Evolutionary conservation across 2,797 vertebrate genomes (phyloP).

Genomic region (Sphaeramia orbicularis): DNA sequence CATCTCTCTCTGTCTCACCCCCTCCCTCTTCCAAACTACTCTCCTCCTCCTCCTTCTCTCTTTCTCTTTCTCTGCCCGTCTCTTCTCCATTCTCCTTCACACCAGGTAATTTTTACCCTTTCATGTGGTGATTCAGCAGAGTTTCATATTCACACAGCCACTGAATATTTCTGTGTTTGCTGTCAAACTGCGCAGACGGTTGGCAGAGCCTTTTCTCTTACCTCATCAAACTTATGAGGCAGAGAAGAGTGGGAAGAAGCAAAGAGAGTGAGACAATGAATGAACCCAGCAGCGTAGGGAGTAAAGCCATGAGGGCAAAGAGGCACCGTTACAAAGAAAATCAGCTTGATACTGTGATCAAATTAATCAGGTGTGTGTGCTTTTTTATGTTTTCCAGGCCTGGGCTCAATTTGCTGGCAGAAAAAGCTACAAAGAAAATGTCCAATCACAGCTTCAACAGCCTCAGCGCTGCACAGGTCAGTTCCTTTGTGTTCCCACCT

Average conservation of each 20-base stretch:
- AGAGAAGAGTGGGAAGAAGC: slow-evolving; percentile 57
- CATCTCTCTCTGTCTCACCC: slow-evolving; percentile 68
- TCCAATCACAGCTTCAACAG: slow-evolving; percentile 81
- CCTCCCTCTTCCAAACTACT: slow-evolving; percentile 46
- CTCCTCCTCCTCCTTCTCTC: slow-evolving; percentile 40
- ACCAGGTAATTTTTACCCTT: slow-evolving; percentile 58
- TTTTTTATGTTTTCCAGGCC: slow-evolving; percentile 73
- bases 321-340: slow-evolving; percentile 26
- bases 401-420: slow-evolving; percentile 86
- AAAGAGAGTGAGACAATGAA: slow-evolving; percentile 38
- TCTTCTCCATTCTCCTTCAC: slow-evolving; percentile 41
- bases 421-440: slow-evolving; percentile 88
- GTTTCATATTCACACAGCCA: slow-evolving; percentile 71
- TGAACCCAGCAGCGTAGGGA: slow-evolving; percentile 23
- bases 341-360: slow-evolving; percentile 29
- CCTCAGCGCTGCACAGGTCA: slow-evolving; percentile 84
- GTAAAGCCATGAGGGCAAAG: slow-evolving; percentile 12
- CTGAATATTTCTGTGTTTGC: slow-evolving; percentile 82
- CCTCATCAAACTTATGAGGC: slow-evolving; percentile 67
- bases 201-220: slow-evolving; percentile 67
- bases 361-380: slow-evolving; percentile 25
- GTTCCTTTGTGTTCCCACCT: slow-evolving; percentile 37
- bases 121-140: slow-evolving; percentile 70
- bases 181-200: slow-evolving; percentile 68
- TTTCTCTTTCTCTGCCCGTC: slow-evolving; percentile 15